phyloP scores from a whole-genome alignment of 2,113 vertebrate species.

The Patagioenas fasciata region DNA sequence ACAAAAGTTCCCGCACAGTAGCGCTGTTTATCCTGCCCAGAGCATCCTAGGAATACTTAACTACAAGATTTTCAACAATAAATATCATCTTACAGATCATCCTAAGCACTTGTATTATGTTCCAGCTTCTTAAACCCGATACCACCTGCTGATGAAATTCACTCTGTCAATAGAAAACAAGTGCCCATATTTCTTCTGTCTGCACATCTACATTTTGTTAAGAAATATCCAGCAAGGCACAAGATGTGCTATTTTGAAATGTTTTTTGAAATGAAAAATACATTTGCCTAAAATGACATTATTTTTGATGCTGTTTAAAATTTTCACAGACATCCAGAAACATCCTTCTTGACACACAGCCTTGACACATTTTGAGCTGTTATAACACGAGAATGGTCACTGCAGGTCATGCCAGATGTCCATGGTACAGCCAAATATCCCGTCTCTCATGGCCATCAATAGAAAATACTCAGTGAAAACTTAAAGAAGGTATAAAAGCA shows the following conservation, averaged over 20 bases:
- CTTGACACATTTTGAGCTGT: not conserved
- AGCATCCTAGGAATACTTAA: not conserved
- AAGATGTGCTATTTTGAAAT: not conserved
- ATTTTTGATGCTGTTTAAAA: not conserved
- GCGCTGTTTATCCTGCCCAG: not conserved
- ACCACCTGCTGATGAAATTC: not conserved
- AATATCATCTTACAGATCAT: not conserved
- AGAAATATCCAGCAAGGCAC: not conserved
- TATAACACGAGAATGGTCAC: not conserved
- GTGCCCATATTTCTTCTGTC: not conserved
- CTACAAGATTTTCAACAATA: not conserved
- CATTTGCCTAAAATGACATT: not conserved
- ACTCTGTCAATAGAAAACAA: not conserved
- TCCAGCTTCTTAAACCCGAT: not conserved
- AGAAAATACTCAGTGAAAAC: not conserved
- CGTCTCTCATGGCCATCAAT: accelerated
- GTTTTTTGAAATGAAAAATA: not conserved
- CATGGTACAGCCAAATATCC: not conserved
- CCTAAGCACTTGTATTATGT: not conserved
- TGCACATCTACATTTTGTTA: not conserved
- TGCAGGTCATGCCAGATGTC: not conserved
- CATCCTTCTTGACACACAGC: not conserved
- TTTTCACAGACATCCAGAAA: not conserved
- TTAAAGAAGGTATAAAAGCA: not conserved
- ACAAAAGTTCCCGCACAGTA: not conserved